phyloP scores from a whole-genome alignment of 2,113 vertebrate species.

The Thymallus thymallus region DNA sequence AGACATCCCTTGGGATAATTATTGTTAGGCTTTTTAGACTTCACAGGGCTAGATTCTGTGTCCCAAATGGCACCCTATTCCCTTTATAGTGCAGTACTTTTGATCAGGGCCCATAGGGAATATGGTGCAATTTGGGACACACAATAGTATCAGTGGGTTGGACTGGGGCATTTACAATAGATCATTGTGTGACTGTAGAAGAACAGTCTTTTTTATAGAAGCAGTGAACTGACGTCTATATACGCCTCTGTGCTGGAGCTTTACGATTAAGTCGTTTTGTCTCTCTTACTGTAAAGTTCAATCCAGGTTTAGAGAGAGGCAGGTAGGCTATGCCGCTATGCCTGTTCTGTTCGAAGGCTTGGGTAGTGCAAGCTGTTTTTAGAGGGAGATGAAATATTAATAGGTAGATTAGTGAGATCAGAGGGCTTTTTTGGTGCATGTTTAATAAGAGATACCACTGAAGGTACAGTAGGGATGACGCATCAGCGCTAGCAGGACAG shows the following conservation, averaged over 20 bases:
- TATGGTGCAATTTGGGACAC: too few relatives aligned
- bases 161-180: too few relatives aligned
- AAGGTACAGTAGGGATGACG: constrained; percentile 2
- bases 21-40: too few relatives aligned
- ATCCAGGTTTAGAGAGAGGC: not conserved
- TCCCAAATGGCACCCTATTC: too few relatives aligned
- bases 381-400: constrained; percentile 11
- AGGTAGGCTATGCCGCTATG: not conserved
- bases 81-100: too few relatives aligned
- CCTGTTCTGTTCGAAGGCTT: not conserved
- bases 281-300: not conserved
- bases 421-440: not conserved
- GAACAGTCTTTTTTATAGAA: constrained; percentile 1
- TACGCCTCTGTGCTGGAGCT: not conserved
- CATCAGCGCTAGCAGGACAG: not conserved
- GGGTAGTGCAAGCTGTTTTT: constrained; percentile 3
- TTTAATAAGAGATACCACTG: not conserved
- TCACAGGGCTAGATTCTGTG: too few relatives aligned
- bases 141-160: too few relatives aligned
- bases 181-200: not conserved
- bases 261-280: not conserved
- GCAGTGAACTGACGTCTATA: not conserved
- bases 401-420: constrained; percentile 10
- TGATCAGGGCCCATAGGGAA: too few relatives aligned
- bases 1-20: too few relatives aligned